phyloP scores from a whole-genome alignment of 2,113 vertebrate genomes.

The Paradoxurus hermaphroditus region DNA sequence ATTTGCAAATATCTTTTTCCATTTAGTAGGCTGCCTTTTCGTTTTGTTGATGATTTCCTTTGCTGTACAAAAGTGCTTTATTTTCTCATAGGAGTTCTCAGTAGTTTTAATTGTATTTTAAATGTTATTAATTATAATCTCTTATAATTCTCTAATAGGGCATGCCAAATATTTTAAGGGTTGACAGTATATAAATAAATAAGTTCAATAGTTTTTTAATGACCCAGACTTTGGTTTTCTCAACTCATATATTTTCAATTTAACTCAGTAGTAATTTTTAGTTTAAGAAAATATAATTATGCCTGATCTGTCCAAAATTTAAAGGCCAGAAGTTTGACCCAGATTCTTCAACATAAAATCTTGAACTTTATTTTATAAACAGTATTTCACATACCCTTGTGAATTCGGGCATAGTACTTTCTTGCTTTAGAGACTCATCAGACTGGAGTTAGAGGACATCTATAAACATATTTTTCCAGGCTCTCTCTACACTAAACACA shows the following conservation, averaged over 20 bases:
- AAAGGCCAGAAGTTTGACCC: background rate
- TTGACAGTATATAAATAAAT: background rate
- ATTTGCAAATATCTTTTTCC: background rate
- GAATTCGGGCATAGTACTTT: background rate
- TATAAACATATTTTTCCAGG: background rate
- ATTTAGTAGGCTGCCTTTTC: background rate
- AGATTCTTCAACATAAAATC: background rate
- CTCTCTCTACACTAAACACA: constrained; percentile 31
- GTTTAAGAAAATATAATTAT: background rate
- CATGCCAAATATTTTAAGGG: background rate
- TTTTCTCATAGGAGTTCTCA: background rate
- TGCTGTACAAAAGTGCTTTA: background rate
- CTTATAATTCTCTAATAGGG: background rate
- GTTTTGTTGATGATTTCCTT: background rate
- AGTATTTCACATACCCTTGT: background rate
- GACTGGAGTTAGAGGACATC: constrained; percentile 5
- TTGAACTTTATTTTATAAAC: constrained; percentile 14
- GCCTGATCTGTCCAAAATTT: background rate
- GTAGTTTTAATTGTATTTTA: background rate
- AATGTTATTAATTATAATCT: background rate
- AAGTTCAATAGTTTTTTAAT: background rate
- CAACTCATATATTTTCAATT: background rate
- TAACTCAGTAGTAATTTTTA: background rate
- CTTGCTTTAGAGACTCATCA: constrained; percentile 7
- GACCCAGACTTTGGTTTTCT: background rate